Base-by-base conservation (phyloP, 2,797 vertebrate genomes). In the Rhynchotus rufescens region DNA sequence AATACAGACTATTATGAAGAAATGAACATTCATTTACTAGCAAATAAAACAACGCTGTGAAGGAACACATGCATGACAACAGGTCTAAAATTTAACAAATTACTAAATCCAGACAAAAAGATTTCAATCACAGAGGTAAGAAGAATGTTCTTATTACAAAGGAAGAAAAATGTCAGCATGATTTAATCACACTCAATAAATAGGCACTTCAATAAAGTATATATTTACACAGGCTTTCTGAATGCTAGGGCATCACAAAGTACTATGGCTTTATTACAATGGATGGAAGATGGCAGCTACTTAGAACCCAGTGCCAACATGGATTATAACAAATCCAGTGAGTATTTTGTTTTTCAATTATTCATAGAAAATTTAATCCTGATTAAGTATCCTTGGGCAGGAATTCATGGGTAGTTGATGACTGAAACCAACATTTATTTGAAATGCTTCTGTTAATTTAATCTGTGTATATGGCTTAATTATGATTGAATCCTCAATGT, bases 261-360 rank as follows among this genome's bases (percentile, higher is more conserved):
- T 94, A 96, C 91, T 92, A 96, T 89, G 92, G 96, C 97, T 98
- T 97, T 94, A 96, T 97, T 97, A 98, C 96, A 97, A 97, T 95
- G 96, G 96, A 97, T 96, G 96, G 97, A 96, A 97, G 94, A 97
- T 97, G 97, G 97, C 96, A 98, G 96, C 97, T 96, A 97, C 97
- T 97, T 97, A 98, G 95, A 97, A 97, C 94, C 96, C 95, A 96
- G 94, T 97, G 97, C 98, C 98, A 98, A 97, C 96, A 96, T 28
- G 97, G 97, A 98, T 98, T 98, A 98, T 96, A 97, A 97, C 97
- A 98, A 97, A 98, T 98, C 98, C 97, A 97, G 96, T 95, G 97
- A 98, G 97, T 97, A 98, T 98, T 98, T 98, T 98, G 97, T 98
- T 98, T 98, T 97, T 98, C 98, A 98, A 98, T 98, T 98, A 98